A percentile compares a stretch with the other conserved stretches of the same genome.
Conservation (phyloP, 2,888 invertebrate genomes). For the Tuta absoluta region DNA sequence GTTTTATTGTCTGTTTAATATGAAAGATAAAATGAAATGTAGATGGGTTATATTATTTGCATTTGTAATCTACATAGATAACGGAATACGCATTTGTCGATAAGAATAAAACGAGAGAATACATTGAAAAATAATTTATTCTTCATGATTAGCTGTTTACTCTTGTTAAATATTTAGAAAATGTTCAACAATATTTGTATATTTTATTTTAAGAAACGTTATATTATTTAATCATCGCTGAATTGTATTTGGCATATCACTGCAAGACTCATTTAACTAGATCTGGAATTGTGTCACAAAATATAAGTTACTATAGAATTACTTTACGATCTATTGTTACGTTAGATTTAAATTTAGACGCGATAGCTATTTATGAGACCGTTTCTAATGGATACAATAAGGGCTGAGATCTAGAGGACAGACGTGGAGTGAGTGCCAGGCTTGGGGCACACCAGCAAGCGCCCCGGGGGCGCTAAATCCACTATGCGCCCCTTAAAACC, state of each 20-base stretch:
- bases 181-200: slow-evolving; percentile 80
- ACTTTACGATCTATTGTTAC: slow-evolving; percentile 20
- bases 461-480: slow-evolving; percentile 43
- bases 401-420: slow-evolving; percentile 32
- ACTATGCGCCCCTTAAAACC: slow-evolving; percentile 38
- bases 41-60: background rate
- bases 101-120: slow-evolving; percentile 60
- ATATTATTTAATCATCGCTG: slow-evolving; percentile 75
- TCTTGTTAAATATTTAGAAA: slow-evolving; percentile 77
- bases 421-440: slow-evolving; percentile 31
- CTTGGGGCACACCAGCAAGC: slow-evolving; percentile 32
- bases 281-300: slow-evolving; percentile 61
- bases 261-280: slow-evolving; percentile 65
- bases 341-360: slow-evolving; percentile 25
- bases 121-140: slow-evolving; percentile 81
- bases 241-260: slow-evolving; percentile 79
- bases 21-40: background rate
- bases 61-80: no score
- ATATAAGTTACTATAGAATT: slow-evolving; percentile 46
- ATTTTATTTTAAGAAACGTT: slow-evolving; percentile 76
- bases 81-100: no score
- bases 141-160: slow-evolving; percentile 74
- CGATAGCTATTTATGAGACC: slow-evolving; percentile 18
- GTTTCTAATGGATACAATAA: slow-evolving; percentile 27
- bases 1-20: background rate